These are phyloP conservation scores for Pocillopora verrucosa DNA, from an alignment of 64 coral and sea anemone species.

Conservation along the genomic window DNA sequence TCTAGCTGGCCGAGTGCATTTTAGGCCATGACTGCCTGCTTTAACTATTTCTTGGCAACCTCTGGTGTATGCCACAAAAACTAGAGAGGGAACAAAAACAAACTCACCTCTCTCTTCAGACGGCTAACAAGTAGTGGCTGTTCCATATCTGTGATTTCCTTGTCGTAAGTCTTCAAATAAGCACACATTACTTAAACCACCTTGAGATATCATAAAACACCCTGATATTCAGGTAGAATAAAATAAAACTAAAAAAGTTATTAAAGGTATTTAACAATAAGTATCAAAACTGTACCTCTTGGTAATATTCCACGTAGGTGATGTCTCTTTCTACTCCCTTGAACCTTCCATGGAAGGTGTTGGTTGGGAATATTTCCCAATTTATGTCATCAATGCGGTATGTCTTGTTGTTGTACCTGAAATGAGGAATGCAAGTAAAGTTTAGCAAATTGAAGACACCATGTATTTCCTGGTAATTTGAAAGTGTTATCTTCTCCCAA, in stretches of 20 bases:
- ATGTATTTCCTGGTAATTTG: not conserved
- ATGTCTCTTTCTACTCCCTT: constrained; percentile 29
- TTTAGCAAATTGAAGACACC: not conserved
- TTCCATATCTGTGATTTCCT: constrained; percentile 58
- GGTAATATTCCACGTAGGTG: constrained; percentile 63
- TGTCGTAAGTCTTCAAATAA: constrained; percentile 43
- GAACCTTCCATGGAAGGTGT: constrained; percentile 47
- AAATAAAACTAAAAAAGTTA: no score
- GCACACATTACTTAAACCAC: not conserved
- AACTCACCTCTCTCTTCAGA: constrained; percentile 71
- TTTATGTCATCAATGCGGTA: constrained; percentile 78
- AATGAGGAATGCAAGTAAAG: not conserved
- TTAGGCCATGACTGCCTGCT: no score
- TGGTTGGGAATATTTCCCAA: constrained; percentile 48
- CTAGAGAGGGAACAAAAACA: not conserved
- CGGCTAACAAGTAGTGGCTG: constrained; percentile 69
- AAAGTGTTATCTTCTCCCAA: not conserved
- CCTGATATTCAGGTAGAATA: no score
- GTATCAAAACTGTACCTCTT: constrained; percentile 34
- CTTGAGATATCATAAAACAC: not conserved
- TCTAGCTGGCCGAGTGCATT: no score
- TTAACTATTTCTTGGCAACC: no score
- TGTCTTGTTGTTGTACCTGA: constrained; percentile 80
- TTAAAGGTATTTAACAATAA: not conserved
- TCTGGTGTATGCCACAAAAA: not conserved